Percentiles rank a stretch among this genome's conserved stretches.
phyloP scores from a whole-genome alignment of 2,888 invertebrate species.

The Xanthostigma xanthostigma region DNA sequence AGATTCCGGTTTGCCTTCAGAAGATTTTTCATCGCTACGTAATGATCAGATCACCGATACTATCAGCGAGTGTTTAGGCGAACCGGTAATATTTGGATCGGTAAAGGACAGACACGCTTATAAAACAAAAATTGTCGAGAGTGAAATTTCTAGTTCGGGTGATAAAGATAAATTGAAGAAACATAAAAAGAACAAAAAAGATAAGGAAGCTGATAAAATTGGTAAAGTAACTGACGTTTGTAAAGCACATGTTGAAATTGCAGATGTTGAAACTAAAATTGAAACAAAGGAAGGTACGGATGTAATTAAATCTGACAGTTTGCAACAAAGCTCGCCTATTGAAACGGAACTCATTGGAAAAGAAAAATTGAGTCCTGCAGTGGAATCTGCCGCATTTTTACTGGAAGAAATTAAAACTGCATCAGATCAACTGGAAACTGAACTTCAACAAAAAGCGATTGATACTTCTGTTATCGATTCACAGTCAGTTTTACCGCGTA shows the following conservation, averaged over 20 bases:
- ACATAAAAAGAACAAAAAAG: background rate
- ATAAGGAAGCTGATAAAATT: background rate
- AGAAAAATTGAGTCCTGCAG: background rate
- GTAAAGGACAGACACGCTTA: conserved; percentile 36
- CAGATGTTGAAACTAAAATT: background rate
- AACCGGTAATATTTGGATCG: conserved; percentile 46
- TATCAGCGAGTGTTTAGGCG: conserved; percentile 17
- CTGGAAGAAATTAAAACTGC: too few species aligned
- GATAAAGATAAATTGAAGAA: background rate
- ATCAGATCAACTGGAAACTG: too few species aligned
- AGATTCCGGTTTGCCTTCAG: background rate
- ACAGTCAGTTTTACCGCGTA: too few species aligned
- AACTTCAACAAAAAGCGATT: too few species aligned
- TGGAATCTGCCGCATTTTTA: too few species aligned
- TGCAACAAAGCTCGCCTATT: background rate
- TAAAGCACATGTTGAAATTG: background rate
- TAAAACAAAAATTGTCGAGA: background rate
- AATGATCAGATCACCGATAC: too few species aligned
- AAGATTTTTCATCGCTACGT: background rate
- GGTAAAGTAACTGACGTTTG: background rate
- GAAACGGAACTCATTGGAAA: conserved; percentile 2
- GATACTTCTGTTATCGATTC: too few species aligned
- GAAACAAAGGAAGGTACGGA: conserved; percentile 1
- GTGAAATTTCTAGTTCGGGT: background rate
- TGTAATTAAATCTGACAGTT: too few species aligned